Evolutionary conservation across 1,140 invertebrate genomes (phyloP).

Genomic region (Protaetia brevitarsis): DNA sequence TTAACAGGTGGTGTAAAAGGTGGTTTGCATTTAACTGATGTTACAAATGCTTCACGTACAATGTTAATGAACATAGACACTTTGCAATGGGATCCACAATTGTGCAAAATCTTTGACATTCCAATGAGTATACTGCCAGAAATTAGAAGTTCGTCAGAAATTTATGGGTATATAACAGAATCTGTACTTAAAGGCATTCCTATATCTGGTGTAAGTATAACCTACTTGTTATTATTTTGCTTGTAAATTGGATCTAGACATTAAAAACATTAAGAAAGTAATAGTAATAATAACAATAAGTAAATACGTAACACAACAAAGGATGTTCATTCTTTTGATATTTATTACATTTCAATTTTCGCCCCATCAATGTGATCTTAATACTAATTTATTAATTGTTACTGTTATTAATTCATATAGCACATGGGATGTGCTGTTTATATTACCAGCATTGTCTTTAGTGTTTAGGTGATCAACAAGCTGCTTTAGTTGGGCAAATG

Average conservation of each 20-base stretch:
- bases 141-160: slow-evolving; percentile 84
- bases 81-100: slow-evolving; percentile 83
- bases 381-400: no score
- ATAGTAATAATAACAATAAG: not conserved
- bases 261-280: not conserved
- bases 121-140: slow-evolving; percentile 78
- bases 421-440: slow-evolving; percentile 49
- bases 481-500: slow-evolving; percentile 91
- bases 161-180: slow-evolving; percentile 74
- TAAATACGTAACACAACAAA: no score
- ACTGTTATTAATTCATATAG: no score
- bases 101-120: slow-evolving; percentile 86
- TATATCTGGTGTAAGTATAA: slow-evolving; percentile 76
- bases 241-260: not conserved
- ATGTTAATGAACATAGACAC: slow-evolving; percentile 96
- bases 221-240: no score
- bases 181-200: slow-evolving; percentile 75
- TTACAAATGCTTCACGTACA: slow-evolving; percentile 95
- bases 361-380: no score
- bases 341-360: no score
- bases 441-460: slow-evolving; percentile 43
- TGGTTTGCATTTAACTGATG: slow-evolving; percentile 89
- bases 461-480: slow-evolving; percentile 87
- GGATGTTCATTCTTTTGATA: no score
- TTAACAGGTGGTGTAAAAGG: slow-evolving; percentile 66